Base-by-base conservation (phyloP, 2,888 invertebrate genomes). In the Drosophila subquinaria region DNA sequence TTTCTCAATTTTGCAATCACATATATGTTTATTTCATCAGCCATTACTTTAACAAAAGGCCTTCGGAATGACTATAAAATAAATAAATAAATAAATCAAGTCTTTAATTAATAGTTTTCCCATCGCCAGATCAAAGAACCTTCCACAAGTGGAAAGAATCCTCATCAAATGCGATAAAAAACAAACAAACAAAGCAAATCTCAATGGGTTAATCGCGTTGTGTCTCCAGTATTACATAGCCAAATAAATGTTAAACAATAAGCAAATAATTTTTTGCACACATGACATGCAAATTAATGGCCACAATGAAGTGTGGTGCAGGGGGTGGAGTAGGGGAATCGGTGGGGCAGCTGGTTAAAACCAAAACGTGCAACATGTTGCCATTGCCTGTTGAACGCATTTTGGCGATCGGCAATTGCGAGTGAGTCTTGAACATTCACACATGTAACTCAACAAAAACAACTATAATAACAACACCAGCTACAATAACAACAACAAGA, bases 251-350 rank as follows among this genome's bases (percentile, higher is more conserved):
- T 60, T 72, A 27, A 79, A 80, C 77, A 77, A 81, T 81, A 83
- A 70, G 74, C 76, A 72, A 76, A 86, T 86, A 77, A 77, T 77
- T 80, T 80, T 68, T 81, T 61, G 56, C 17, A 51, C 83, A 81
- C 87, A 86, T 83, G 87, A 79, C 87, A 83, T 70, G 79, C 73
- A 83, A 77, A 79, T 70, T 71, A 60, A 72, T 66, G 64, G 27
- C 10, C 36, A 45, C 11, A 15, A 48, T 43, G 35, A 40, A 20
- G 56, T 1, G 30, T 5, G 30, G 8, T 0, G 30, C 1, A 5
- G 40, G 17, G 36, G n/a, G 11, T 15, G 13, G 36, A 11, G 11
- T 15, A 9, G 57, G 9, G 36, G 30, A 6, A 8, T 5, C 53
- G 53, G 45, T 75, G 59, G 48, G 75, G 48, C 59, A 69, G 69